phyloP scores from a whole-genome alignment of 2,888 invertebrate genomes.

The Diachrysia chrysitis region DNA sequence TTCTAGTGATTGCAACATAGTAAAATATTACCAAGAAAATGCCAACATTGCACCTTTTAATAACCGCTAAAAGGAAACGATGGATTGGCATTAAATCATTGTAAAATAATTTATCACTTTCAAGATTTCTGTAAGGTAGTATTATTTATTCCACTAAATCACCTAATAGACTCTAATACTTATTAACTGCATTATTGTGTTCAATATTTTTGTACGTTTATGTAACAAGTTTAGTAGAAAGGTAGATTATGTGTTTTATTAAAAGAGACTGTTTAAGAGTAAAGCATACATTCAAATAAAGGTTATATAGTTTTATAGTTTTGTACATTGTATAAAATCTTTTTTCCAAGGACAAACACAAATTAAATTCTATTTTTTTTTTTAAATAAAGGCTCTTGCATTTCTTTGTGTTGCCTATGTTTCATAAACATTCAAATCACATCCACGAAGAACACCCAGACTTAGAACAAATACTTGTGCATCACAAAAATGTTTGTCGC shows the following conservation, averaged over 20 bases:
- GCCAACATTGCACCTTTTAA: constrained; percentile 22
- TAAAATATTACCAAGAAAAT: constrained; percentile 14
- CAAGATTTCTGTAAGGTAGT: constrained; percentile 13
- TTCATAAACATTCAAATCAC: too few relatives aligned
- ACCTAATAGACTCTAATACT: background rate
- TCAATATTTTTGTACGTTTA: constrained; percentile 6
- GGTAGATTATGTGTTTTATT: background rate
- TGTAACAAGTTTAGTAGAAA: background rate
- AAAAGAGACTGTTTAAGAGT: too few relatives aligned
- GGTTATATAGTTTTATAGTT: too few relatives aligned
- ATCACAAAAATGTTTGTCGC: too few relatives aligned
- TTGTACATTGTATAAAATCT: too few relatives aligned
- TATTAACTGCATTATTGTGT: background rate
- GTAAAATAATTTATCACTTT: constrained; percentile 28
- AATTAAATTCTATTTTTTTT: too few relatives aligned
- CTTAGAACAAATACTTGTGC: too few relatives aligned
- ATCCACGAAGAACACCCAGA: too few relatives aligned
- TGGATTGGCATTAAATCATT: constrained; percentile 14
- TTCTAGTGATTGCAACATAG: constrained; percentile 7
- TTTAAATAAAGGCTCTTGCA: too few relatives aligned
- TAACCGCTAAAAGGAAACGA: constrained; percentile 22
- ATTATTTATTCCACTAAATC: constrained; percentile 12
- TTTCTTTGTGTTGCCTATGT: too few relatives aligned
- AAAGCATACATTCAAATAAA: too few relatives aligned
- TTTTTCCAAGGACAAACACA: too few relatives aligned